Conservation (phyloP, 2,113 vertebrate genomes). For the Trogon surrucura region DNA sequence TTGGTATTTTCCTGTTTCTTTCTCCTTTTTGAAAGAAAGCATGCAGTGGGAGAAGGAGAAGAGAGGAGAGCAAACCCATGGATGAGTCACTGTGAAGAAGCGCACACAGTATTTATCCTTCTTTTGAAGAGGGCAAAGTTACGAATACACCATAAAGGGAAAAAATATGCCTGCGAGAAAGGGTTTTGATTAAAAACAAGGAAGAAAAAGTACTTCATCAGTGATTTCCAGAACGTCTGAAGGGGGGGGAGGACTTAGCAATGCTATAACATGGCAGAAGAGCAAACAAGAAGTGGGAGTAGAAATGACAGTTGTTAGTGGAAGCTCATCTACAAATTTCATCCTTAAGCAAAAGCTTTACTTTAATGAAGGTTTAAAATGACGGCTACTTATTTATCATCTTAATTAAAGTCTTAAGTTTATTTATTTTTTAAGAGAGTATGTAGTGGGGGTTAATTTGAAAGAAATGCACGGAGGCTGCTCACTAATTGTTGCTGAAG, state of each 20-base stretch:
- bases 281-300: not conserved
- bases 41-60: not conserved
- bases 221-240: not conserved
- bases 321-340: conserved; percentile 11
- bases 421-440: conserved; percentile 32
- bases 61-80: not conserved
- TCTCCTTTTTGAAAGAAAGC: not conserved
- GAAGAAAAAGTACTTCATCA: not conserved
- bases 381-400: not conserved
- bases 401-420: conserved; percentile 28
- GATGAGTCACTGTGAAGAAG: not conserved
- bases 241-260: not conserved
- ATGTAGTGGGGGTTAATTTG: not conserved
- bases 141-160: not conserved
- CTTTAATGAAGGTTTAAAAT: not conserved
- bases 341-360: not conserved
- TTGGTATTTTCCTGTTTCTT: not conserved
- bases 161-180: not conserved
- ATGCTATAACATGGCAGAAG: not conserved
- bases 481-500: not conserved
- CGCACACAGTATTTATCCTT: not conserved
- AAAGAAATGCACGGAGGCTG: not conserved
- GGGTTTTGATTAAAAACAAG: conserved; percentile 16
- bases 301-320: not conserved
- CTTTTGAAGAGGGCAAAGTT: not conserved